Percentiles rank a stretch among this genome's conserved stretches.
Evolutionary conservation across 2,113 vertebrate species (phyloP).

Genomic region (Glaucidium brasilianum): DNA sequence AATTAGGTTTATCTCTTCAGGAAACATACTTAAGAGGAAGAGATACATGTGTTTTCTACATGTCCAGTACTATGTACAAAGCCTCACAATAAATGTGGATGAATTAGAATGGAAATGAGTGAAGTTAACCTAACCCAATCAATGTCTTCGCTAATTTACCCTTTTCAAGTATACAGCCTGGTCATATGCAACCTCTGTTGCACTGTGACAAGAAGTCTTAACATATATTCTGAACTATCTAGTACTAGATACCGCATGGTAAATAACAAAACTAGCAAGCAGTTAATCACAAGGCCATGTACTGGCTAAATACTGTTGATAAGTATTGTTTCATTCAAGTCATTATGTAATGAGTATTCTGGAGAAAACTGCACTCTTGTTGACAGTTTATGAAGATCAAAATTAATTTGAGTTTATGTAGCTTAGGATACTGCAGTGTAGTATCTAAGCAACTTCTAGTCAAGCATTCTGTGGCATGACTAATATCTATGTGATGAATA

Average conservation of each 20-base stretch:
- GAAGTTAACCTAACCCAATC: background rate
- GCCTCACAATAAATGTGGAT: background rate
- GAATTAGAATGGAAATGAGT: background rate
- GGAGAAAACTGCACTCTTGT: background rate
- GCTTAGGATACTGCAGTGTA: background rate
- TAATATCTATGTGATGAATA: background rate
- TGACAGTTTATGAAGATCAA: background rate
- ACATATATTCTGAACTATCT: background rate
- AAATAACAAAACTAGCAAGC: background rate
- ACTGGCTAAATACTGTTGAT: background rate
- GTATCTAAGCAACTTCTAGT: background rate
- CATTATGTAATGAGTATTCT: background rate
- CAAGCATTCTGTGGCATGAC: background rate
- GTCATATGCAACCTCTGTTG: background rate
- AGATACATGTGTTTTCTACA: background rate
- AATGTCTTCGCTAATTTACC: background rate
- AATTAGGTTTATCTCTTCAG: background rate
- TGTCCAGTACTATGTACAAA: background rate
- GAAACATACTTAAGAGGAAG: background rate
- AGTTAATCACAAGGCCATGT: background rate
- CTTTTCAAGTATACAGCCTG: background rate
- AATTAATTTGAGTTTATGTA: background rate
- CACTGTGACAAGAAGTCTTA: background rate
- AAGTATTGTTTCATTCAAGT: background rate
- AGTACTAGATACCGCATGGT: background rate